Evolutionary conservation across 2,113 vertebrate species (phyloP).

Genomic region (Anarrhichthys ocellatus): DNA sequence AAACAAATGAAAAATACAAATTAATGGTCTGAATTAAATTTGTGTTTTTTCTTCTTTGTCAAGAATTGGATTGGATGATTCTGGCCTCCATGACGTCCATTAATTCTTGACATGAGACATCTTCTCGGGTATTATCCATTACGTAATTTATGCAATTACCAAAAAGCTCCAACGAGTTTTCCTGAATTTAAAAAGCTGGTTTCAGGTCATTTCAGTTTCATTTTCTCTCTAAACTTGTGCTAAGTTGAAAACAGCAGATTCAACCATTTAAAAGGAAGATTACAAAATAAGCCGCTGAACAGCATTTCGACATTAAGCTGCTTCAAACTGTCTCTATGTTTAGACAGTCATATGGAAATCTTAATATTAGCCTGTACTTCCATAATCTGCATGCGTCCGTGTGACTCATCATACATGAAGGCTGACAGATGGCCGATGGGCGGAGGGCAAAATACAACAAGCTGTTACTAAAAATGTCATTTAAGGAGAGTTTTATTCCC

Average conservation of each 20-base stretch:
- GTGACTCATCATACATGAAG: conserved; percentile 40
- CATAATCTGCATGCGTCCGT: background rate
- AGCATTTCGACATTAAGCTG: background rate
- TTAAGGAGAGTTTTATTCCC: background rate
- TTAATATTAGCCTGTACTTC: conserved; percentile 38
- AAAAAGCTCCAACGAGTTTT: no score
- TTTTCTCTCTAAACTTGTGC: background rate
- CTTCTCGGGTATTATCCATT: no score
- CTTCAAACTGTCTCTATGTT: background rate
- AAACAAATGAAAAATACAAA: no score
- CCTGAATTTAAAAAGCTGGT: background rate
- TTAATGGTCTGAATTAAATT: no score
- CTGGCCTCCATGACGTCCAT: no score
- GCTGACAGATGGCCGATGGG: conserved; percentile 55
- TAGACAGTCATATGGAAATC: conserved; percentile 11
- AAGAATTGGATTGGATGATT: no score
- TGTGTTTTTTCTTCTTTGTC: no score
- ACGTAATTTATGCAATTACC: no score
- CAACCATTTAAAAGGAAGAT: background rate
- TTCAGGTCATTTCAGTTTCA: background rate
- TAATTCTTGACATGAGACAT: no score
- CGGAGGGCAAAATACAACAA: conserved; percentile 19
- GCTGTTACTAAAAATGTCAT: background rate
- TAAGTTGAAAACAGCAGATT: background rate
- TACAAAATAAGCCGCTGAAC: background rate